A percentile compares a stretch with the other conserved stretches of the same genome.
These are phyloP conservation scores for Epirrhoe alternata DNA, from an alignment of 2,888 invertebrate genomes.

Conservation along the genomic window DNA sequence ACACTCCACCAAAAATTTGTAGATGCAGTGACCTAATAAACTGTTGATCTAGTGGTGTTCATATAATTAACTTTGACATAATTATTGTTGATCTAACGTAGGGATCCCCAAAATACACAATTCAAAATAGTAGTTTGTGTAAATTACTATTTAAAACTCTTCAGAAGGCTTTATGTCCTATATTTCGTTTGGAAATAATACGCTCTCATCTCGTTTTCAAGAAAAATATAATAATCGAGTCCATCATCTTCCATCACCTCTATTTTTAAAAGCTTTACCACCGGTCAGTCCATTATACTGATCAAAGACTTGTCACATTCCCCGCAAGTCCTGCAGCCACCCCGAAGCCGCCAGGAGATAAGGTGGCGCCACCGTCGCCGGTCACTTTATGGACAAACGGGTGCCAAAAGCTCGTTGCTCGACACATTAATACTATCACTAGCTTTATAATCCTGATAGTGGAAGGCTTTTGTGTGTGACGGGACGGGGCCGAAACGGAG, in stretches of 20 bases:
- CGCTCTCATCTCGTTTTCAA: no score
- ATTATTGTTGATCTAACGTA: no score
- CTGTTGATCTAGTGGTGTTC: no score
- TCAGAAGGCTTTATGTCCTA: no score
- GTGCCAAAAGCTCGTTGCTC: constrained; percentile 82
- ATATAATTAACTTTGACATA: no score
- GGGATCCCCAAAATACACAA: no score
- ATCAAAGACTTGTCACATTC: constrained; percentile 29
- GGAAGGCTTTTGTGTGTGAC: background rate
- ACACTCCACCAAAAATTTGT: no score
- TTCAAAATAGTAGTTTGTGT: background rate
- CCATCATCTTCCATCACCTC: background rate
- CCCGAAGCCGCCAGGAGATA: constrained; percentile 51
- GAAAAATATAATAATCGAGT: no score
- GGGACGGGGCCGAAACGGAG: constrained; percentile 15
- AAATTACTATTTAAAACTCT: no score
- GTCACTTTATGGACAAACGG: constrained; percentile 66
- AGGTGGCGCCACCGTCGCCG: constrained; percentile 77
- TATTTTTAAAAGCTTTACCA: background rate
- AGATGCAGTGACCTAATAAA: no score
- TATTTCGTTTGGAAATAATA: no score
- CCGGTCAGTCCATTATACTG: constrained; percentile 10
- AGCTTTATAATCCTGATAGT: constrained; percentile 76
- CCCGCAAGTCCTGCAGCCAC: constrained; percentile 27
- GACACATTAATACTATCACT: constrained; percentile 77